Base-by-base conservation (phyloP, 2,113 vertebrate genomes). In the Condylura cristata region DNA sequence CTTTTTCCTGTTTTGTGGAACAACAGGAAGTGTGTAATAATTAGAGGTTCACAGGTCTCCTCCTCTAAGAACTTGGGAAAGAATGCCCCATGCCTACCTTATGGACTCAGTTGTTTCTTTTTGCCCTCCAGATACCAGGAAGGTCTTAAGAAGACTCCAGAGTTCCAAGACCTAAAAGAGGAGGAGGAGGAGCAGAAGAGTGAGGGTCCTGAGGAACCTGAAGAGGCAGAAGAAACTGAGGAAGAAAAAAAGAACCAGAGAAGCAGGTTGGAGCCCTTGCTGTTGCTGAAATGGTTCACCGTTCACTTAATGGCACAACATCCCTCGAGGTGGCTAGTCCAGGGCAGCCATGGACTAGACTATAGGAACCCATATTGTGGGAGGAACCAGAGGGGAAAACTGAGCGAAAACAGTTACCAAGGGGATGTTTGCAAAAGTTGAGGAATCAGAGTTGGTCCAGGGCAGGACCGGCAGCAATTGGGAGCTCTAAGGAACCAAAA, bases 141-240 rank as follows among this genome's bases (percentile, higher is more conserved):
- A 98, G 98, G 98, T 89, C 97, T 99, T 93, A 99, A 98, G 95
- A 98, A 98, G 96, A 97, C 92, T 80, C 98, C 98, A 96, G 98
- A 98, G 95, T 97, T 98, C 95, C 98, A 98, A 61, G 97, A 98
- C 30, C 88, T 98, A 61, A 98, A 98, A 63, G 98, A 99, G 82
- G 98, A 98, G 44, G 98, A 98, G 30, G 98, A 98, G 94, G 98
- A 98, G 81, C 98, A 93, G 93, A 96, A 96, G 86, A 97, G 91
- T 65, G 98, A 98, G 96, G 97, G 65, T 95, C 94, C 89, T 1
- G 96, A 98, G 90, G 98, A 98, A 70, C 68, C 89, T 28, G 97
- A 98, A 94, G 98, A 98, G 74, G 81, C 85, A 72, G 98, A 96
- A 97, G 98, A 98, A 97, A 97, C 84, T 60, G 98, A 98, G 72